Conservation (phyloP, 1,140 invertebrate species). For the Hylyphantes graminicola region DNA sequence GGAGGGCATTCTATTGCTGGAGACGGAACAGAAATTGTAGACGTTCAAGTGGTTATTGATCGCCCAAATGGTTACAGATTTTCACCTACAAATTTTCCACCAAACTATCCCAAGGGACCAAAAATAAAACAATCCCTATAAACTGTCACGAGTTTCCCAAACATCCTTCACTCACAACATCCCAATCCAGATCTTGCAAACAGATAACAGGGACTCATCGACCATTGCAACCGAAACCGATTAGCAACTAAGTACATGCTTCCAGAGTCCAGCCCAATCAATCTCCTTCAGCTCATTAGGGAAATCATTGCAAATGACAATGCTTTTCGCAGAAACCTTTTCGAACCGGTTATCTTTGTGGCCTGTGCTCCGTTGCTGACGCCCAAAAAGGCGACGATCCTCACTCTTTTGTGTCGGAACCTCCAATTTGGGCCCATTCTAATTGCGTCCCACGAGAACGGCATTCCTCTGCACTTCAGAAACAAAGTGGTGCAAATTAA, state of each 20-base stretch:
- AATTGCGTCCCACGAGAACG: constrained; percentile 22
- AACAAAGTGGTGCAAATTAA: too few relatives aligned
- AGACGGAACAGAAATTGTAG: too few relatives aligned
- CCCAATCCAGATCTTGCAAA: too few relatives aligned
- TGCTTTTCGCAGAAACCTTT: not conserved
- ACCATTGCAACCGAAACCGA: not conserved
- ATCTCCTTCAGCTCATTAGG: not conserved
- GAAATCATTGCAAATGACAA: not conserved
- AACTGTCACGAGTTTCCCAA: too few relatives aligned
- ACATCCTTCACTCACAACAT: too few relatives aligned
- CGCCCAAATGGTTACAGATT: too few relatives aligned
- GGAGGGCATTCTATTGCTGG: too few relatives aligned
- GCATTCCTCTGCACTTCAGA: not conserved
- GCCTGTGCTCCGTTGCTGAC: constrained; percentile 15
- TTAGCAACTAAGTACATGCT: not conserved
- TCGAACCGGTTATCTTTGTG: constrained; percentile 15
- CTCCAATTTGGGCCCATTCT: constrained; percentile 21
- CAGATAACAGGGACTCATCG: not conserved
- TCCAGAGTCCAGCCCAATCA: not conserved
- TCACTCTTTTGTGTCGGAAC: constrained; percentile 10
- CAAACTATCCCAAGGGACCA: too few relatives aligned
- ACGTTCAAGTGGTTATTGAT: too few relatives aligned
- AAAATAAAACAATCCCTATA: too few relatives aligned
- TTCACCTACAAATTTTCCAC: too few relatives aligned
- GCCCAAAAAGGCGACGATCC: constrained; percentile 36